phyloP scores from a whole-genome alignment of 2,797 vertebrate genomes.

The Hylomyscus alleni region DNA sequence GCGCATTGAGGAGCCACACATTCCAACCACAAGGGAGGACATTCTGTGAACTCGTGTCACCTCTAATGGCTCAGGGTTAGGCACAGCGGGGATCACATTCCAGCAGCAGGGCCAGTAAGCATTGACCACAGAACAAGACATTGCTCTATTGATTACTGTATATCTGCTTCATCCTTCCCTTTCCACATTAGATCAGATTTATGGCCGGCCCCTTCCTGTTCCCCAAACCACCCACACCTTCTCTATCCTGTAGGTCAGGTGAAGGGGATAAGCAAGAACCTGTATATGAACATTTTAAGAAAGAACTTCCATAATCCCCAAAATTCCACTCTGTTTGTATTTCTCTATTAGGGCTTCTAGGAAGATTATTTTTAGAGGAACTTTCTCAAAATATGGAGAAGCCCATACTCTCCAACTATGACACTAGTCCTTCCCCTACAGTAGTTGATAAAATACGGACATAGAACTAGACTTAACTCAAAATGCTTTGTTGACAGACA shows the following conservation, averaged over 20 bases:
- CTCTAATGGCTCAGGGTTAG: constrained; percentile 41
- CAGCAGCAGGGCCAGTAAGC: constrained; percentile 47
- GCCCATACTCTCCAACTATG: constrained; percentile 36
- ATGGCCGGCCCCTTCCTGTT: constrained; percentile 76
- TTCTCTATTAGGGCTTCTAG: constrained; percentile 64
- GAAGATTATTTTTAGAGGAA: constrained; percentile 68
- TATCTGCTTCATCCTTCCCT: constrained; percentile 75
- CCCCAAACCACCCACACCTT: constrained; percentile 11
- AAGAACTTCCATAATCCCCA: constrained; percentile 54
- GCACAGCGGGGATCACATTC: neutral
- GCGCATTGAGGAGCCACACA: neutral
- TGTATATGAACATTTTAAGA: constrained; percentile 13
- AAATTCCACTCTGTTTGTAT: constrained; percentile 63
- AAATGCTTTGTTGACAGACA: constrained; percentile 14
- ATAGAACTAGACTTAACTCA: constrained; percentile 37
- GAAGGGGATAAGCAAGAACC: constrained; percentile 67
- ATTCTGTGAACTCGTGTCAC: neutral
- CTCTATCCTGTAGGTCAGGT: constrained; percentile 55
- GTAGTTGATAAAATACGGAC: constrained; percentile 48
- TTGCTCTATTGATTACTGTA: constrained; percentile 40
- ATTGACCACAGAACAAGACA: constrained; percentile 53
- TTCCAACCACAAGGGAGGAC: neutral
- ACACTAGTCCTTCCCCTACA: constrained; percentile 35
- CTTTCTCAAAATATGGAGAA: constrained; percentile 73
- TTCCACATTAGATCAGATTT: constrained; percentile 81